Percentiles rank a stretch among this genome's conserved stretches.
Evolutionary conservation across 2,113 vertebrate genomes (phyloP).

Genomic region (Pipa parva): DNA sequence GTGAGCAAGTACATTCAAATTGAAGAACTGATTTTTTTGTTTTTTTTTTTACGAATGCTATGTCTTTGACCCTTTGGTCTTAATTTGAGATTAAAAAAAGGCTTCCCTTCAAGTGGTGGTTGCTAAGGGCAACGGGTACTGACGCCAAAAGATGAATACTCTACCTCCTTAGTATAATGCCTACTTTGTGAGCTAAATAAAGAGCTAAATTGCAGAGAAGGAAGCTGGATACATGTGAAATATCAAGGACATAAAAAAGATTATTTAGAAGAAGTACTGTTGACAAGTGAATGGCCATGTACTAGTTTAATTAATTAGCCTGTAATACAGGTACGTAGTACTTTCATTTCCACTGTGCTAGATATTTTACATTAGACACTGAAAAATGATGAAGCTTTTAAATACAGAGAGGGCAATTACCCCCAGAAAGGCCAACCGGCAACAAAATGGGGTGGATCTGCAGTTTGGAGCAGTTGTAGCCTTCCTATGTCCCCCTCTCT

Average conservation of each 20-base stretch:
- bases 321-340: not conserved
- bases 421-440: no score
- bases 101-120: slow-evolving; percentile 64
- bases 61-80: slow-evolving; percentile 58
- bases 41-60: slow-evolving; percentile 49
- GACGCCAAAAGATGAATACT: slow-evolving; percentile 64
- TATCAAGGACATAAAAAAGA: slow-evolving; percentile 50
- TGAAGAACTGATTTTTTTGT: slow-evolving; percentile 46
- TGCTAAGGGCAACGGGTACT: slow-evolving; percentile 65
- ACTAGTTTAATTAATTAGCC: not conserved
- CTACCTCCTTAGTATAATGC: slow-evolving; percentile 68
- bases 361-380: no score
- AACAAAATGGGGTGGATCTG: no score
- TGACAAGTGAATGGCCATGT: slow-evolving; percentile 31
- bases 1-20: slow-evolving; percentile 48
- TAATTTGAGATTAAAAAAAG: slow-evolving; percentile 62
- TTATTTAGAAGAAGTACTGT: slow-evolving; percentile 48
- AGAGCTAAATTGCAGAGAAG: slow-evolving; percentile 66
- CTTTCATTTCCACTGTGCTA: not conserved
- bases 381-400: no score
- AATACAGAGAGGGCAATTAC: not conserved
- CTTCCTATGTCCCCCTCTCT: no score
- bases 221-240: slow-evolving; percentile 58
- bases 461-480: no score
- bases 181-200: slow-evolving; percentile 71